Conservation (phyloP, 1,140 invertebrate species). For the Polypedilum pembai region DNA sequence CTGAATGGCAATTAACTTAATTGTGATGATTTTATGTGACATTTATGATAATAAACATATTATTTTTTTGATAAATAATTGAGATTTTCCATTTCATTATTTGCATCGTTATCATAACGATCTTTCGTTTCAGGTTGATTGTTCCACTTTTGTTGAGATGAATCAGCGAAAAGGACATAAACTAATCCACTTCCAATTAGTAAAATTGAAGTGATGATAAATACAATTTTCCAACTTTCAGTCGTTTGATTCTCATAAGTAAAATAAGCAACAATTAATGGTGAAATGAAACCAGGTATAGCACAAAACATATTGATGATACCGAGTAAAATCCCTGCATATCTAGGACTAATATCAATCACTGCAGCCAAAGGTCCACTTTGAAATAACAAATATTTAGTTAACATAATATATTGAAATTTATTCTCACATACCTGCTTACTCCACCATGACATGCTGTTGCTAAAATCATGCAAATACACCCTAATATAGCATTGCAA, state of each 20-base stretch:
- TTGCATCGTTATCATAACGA: not conserved
- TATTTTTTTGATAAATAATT: not conserved
- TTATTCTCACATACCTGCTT: conserved; percentile 40
- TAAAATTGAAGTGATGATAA: conserved; percentile 47
- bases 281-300: conserved; percentile 47
- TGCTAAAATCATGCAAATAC: conserved; percentile 50
- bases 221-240: conserved; percentile 52
- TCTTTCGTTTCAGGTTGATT: conserved; percentile 31
- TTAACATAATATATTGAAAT: too few relatives aligned
- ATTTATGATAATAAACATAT: not conserved
- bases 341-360: conserved; percentile 56
- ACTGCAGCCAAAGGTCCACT: conserved; percentile 47
- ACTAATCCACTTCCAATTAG: conserved; percentile 43
- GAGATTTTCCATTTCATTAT: not conserved
- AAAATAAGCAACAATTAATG: conserved; percentile 47
- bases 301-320: conserved; percentile 44
- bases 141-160: conserved; percentile 53
- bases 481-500: conserved; percentile 48
- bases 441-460: conserved; percentile 50
- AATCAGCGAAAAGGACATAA: conserved; percentile 47
- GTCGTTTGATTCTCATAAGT: conserved; percentile 53
- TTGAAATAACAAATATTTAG: too few relatives aligned
- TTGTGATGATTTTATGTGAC: not conserved
- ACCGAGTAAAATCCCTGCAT: conserved; percentile 48
- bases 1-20: conserved; percentile 40